Percentiles rank a stretch among this genome's conserved stretches.
Evolutionary conservation across 2,797 vertebrate genomes (phyloP).

Genomic region (Oreochromis mossambicus): DNA sequence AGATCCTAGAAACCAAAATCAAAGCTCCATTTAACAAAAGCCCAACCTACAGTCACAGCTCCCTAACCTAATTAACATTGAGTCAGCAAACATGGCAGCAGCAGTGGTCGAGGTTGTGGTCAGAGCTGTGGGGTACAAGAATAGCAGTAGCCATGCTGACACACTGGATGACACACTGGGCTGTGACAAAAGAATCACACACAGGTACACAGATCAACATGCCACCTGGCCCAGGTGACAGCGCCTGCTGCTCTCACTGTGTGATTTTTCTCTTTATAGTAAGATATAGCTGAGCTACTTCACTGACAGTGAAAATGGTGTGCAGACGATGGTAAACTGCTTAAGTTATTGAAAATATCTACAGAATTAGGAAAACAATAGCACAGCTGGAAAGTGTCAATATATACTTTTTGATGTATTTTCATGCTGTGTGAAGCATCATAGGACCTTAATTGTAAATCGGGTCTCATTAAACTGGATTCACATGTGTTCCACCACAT

Average conservation of each 20-base stretch:
- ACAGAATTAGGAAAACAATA: not conserved
- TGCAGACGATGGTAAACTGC: not conserved
- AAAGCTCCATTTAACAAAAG: constrained; percentile 62
- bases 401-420: constrained; percentile 14
- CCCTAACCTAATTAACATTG: constrained; percentile 75
- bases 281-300: not conserved
- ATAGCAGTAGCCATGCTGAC: constrained; percentile 62
- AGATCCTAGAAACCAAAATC: constrained; percentile 66
- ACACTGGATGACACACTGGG: constrained; percentile 59
- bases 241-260: constrained; percentile 21
- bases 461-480: constrained; percentile 5
- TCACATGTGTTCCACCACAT: not conserved
- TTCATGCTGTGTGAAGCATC: not conserved
- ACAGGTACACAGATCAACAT: constrained; percentile 44
- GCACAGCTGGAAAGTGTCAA: not conserved
- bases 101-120: constrained; percentile 51
- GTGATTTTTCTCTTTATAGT: not conserved
- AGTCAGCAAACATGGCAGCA: constrained; percentile 62
- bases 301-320: not conserved
- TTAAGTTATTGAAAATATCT: constrained; percentile 7
- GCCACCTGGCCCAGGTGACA: constrained; percentile 46
- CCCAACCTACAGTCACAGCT: constrained; percentile 54
- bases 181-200: constrained; percentile 64
- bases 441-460: not conserved
- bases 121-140: constrained; percentile 51